Evolutionary conservation across 2,797 vertebrate species (phyloP).

Genomic region (Crocidura indochinensis): DNA sequence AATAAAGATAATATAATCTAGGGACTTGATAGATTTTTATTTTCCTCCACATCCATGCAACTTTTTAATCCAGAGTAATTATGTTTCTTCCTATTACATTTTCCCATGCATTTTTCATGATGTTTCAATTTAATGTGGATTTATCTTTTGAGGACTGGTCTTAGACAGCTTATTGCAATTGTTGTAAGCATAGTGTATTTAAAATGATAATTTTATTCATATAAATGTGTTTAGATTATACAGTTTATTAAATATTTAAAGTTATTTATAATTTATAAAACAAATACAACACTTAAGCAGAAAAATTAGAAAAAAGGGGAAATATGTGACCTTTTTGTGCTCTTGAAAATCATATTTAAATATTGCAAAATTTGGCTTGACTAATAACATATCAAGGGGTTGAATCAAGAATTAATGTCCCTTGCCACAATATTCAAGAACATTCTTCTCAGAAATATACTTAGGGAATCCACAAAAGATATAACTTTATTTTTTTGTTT

Average conservation of each 20-base stretch:
- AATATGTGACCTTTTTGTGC: constrained; percentile 66
- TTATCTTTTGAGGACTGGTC: constrained; percentile 77
- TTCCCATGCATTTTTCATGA: constrained; percentile 82
- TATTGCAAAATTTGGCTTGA: constrained; percentile 39
- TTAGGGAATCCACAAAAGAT: constrained; percentile 62
- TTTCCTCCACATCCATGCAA: constrained; percentile 46
- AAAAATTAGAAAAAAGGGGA: constrained; percentile 68
- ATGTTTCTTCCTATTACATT: constrained; percentile 72
- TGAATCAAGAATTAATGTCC: constrained; percentile 37
- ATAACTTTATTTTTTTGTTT: background rate
- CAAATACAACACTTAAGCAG: constrained; percentile 75
- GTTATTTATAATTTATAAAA: constrained; percentile 83
- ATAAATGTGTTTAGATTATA: constrained; percentile 76
- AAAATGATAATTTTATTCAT: constrained; percentile 83
- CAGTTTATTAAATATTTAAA: constrained; percentile 84
- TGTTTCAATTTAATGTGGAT: constrained; percentile 80
- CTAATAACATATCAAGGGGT: constrained; percentile 31
- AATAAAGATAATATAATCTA: constrained; percentile 60
- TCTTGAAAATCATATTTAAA: constrained; percentile 67
- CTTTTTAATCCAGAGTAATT: constrained; percentile 74
- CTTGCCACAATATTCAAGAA: constrained; percentile 51
- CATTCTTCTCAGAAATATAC: constrained; percentile 57
- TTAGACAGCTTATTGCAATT: constrained; percentile 69
- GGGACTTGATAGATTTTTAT: constrained; percentile 60
- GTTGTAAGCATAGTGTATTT: constrained; percentile 73